Evolutionary conservation across 1,140 invertebrate species (phyloP), one percentile per base, ranked within the genome.

Genomic region (Chironomus tepperi): DNA sequence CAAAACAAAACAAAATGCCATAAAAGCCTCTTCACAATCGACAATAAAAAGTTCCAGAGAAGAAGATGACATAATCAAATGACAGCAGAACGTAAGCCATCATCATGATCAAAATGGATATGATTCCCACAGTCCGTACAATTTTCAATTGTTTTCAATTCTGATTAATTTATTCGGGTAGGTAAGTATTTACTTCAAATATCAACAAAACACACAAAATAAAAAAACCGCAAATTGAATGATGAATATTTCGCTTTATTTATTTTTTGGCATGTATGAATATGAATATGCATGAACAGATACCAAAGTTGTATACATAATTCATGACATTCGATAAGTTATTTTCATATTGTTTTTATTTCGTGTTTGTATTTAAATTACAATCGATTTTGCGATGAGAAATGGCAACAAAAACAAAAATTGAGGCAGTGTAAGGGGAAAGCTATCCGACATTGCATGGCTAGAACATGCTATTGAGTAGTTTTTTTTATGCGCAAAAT

Each of bases 311-410:
- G 24, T 34, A 34, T 34, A 34, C 24, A 34, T 34, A 34, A 34
- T 34, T 34, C 24, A 34, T 34, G 24, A 34, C 24, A 34, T 34
- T 57, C 12, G 12, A 47, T 47, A 47, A 47, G 12, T 57, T 34
- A 34, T 34, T 34, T 34, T 34, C 24, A 34, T 34, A 34, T 2
- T 34, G 24, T 34, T 34, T 34, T 57, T n/a, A n/a, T 12, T 57
- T 57, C 47, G 47, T 57, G 47, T 57, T 57, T 57, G n/a, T 57
- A 34, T 34, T 34, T 34, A 34, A 34, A 34, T n/a, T 57, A 57
- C 47, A 57, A 57, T 57, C 47, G 47, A 57, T 57, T 57, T 57
- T 57, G 47, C 47, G n/a, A n/a, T 57, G 47, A n/a, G n/a, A 57
- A 57, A 57, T 57, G 47, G 47, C 3, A 57, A 57, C n/a, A n/a